These are phyloP conservation scores for Crepidodera aurea DNA, from an alignment of 2,888 invertebrate genomes.

Conservation along the genomic window DNA sequence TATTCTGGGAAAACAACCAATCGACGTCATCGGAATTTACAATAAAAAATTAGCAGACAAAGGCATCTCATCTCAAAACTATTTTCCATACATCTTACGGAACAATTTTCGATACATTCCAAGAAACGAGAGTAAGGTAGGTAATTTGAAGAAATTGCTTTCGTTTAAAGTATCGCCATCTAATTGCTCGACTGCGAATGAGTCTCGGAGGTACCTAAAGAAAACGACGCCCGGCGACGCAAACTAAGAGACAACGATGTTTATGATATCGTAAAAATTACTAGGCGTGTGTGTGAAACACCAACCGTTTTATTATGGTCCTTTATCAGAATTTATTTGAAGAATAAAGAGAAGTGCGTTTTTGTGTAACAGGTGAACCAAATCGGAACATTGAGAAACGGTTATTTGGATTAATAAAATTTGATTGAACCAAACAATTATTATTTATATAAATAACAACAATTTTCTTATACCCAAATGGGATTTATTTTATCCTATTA, in stretches of 20 bases:
- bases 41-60: too few relatives aligned
- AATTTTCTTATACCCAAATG: too few relatives aligned
- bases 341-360: neutral
- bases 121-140: neutral
- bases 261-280: constrained; percentile 43
- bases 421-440: too few relatives aligned
- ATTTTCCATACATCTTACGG: too few relatives aligned
- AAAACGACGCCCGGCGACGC: constrained; percentile 16
- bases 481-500: too few relatives aligned
- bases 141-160: constrained; percentile 10
- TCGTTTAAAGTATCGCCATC: constrained; percentile 13
- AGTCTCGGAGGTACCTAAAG: constrained; percentile 13
- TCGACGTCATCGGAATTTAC: too few relatives aligned
- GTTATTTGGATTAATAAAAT: too few relatives aligned
- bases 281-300: constrained; percentile 33
- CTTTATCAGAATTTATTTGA: constrained; percentile 5
- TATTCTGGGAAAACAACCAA: too few relatives aligned
- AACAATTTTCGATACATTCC: too few relatives aligned
- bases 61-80: too few relatives aligned
- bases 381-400: too few relatives aligned
- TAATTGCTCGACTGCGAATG: neutral
- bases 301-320: constrained; percentile 11
- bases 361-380: constrained; percentile 7
- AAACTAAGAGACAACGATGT: constrained; percentile 25
- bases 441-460: too few relatives aligned